phyloP scores from a whole-genome alignment of 1,140 invertebrate genomes.

The Eulimnadia texana region DNA sequence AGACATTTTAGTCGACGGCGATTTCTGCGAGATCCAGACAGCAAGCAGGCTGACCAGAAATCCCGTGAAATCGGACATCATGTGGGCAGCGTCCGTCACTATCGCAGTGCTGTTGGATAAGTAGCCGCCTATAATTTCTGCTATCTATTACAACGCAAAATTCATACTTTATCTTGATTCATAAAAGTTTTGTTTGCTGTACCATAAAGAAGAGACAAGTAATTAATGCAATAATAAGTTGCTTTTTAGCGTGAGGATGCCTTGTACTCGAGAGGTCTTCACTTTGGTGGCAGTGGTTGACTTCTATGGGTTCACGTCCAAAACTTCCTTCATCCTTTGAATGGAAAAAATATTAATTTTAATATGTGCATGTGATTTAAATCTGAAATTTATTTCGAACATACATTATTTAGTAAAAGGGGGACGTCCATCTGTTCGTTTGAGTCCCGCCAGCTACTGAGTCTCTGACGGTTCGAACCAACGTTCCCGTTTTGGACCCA shows the following conservation, averaged over 20 bases:
- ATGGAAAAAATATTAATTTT: neutral
- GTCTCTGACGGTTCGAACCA: too few species aligned
- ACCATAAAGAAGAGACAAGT: slow-evolving; percentile 32
- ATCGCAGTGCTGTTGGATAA: slow-evolving; percentile 44
- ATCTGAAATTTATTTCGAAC: neutral
- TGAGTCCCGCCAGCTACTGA: neutral
- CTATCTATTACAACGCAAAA: slow-evolving; percentile 12
- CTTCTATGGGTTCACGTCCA: slow-evolving; percentile 2
- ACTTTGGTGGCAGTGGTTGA: slow-evolving; percentile 13
- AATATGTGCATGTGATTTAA: neutral
- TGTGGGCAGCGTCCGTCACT: slow-evolving; percentile 69
- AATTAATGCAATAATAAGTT: slow-evolving; percentile 29
- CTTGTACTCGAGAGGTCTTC: neutral
- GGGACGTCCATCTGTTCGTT: neutral
- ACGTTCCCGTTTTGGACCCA: too few species aligned
- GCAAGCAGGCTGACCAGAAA: slow-evolving; percentile 64
- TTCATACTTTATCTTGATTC: neutral
- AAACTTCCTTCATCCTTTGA: neutral
- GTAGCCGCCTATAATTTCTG: slow-evolving; percentile 15
- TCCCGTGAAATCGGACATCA: slow-evolving; percentile 65
- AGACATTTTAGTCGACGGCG: slow-evolving; percentile 50
- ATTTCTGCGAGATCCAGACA: slow-evolving; percentile 47
- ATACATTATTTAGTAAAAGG: neutral
- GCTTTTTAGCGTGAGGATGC: slow-evolving; percentile 22
- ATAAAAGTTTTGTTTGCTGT: slow-evolving; percentile 11